A percentile compares a stretch with the other conserved stretches of the same genome.
These are phyloP conservation scores for Chanos chanos DNA, from an alignment of 2,797 vertebrate species.

Conservation along the genomic window DNA sequence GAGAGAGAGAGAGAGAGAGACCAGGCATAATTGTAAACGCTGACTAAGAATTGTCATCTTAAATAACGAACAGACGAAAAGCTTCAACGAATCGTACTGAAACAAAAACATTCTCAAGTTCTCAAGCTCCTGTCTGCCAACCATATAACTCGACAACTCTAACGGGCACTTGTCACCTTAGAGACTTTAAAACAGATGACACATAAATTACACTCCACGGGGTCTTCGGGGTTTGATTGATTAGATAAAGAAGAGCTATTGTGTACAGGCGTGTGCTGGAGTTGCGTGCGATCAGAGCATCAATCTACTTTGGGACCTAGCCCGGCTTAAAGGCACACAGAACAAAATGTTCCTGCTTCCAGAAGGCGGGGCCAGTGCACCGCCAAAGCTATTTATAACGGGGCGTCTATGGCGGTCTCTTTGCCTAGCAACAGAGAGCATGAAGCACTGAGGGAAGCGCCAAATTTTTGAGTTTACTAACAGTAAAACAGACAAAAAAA, in stretches of 20 bases:
- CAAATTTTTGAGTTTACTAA: neutral
- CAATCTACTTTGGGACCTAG: constrained; percentile 62
- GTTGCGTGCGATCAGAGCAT: neutral
- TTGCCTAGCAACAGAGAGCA: constrained; percentile 91
- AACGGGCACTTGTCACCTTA: too few relatives aligned
- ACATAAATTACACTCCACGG: too few relatives aligned
- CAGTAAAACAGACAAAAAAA: neutral
- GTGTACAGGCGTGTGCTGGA: neutral
- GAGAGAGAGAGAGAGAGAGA: neutral
- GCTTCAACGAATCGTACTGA: too few relatives aligned
- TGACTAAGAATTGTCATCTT: too few relatives aligned
- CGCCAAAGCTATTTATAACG: constrained; percentile 87
- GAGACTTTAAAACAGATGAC: too few relatives aligned
- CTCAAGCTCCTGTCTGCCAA: too few relatives aligned
- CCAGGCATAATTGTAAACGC: too few relatives aligned
- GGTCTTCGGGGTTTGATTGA: too few relatives aligned
- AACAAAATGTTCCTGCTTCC: constrained; percentile 72
- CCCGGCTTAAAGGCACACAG: constrained; percentile 52
- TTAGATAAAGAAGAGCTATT: too few relatives aligned
- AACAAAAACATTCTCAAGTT: too few relatives aligned
- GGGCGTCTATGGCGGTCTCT: constrained; percentile 75
- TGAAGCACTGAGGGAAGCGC: constrained; percentile 24
- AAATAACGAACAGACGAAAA: too few relatives aligned
- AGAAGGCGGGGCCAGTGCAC: constrained; percentile 70
- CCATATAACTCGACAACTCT: too few relatives aligned